Evolutionary conservation across 2,797 vertebrate genomes (phyloP).

Genomic region (Sebastes trivittatus): DNA sequence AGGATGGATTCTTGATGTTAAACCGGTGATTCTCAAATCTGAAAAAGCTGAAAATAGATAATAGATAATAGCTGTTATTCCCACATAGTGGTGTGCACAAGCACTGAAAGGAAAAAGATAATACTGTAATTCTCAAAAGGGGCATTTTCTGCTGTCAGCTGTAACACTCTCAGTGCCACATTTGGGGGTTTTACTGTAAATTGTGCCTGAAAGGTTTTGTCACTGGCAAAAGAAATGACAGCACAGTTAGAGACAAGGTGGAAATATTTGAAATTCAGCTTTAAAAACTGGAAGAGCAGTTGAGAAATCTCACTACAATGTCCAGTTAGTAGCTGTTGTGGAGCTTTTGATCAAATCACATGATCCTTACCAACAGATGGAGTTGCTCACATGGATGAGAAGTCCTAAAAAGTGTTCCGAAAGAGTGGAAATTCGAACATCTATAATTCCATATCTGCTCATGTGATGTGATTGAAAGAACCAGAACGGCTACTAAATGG

Average conservation of each 20-base stretch:
- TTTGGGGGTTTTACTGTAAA: not conserved
- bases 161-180: not conserved
- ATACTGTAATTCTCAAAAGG: not conserved
- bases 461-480: not conserved
- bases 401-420: not conserved
- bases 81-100: not conserved
- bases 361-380: not conserved
- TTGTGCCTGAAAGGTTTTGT: not conserved
- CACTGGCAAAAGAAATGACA: not conserved
- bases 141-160: not conserved
- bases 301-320: not conserved
- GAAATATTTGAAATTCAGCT: not conserved
- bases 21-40: not conserved
- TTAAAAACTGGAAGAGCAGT: not conserved
- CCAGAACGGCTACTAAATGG: not conserved
- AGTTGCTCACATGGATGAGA: not conserved
- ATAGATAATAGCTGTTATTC: not conserved
- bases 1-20: not conserved
- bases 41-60: not conserved
- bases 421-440: not conserved
- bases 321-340: not conserved
- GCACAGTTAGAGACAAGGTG: not conserved
- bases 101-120: not conserved
- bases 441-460: not conserved
- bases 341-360: not conserved